Evolutionary conservation across 2,797 vertebrate genomes (phyloP).

Genomic region (Tenualosa ilisha): DNA sequence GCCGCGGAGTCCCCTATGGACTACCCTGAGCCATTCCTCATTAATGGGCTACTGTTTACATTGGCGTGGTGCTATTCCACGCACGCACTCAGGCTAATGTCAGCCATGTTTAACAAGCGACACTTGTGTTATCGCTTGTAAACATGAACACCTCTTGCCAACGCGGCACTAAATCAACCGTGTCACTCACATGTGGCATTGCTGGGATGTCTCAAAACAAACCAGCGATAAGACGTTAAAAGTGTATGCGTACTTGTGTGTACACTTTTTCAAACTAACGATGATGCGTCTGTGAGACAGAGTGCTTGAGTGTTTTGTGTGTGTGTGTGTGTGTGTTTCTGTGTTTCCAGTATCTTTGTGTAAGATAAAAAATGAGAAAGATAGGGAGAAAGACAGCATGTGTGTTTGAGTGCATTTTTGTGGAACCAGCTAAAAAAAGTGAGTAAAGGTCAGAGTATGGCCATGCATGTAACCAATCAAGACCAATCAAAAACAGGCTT

Average conservation of each 20-base stretch:
- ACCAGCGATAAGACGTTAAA: conserved; percentile 36
- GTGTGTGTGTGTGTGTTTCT: too few species aligned
- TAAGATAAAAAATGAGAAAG: too few species aligned
- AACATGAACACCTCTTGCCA: conserved; percentile 53
- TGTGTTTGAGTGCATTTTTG: too few species aligned
- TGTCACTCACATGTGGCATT: conserved; percentile 48
- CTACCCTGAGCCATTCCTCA: conserved; percentile 43
- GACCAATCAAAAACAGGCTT: too few species aligned
- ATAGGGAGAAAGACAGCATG: too few species aligned
- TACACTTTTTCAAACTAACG: not conserved
- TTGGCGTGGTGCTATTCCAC: conserved; percentile 63
- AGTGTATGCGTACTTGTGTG: not conserved
- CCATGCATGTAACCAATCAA: too few species aligned
- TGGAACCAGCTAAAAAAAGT: too few species aligned
- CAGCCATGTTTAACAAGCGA: conserved; percentile 65
- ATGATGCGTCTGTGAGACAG: not conserved
- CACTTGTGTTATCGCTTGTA: conserved; percentile 61
- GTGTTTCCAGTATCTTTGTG: too few species aligned
- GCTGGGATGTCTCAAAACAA: conserved; percentile 43
- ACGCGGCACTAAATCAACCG: conserved; percentile 56
- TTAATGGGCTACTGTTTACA: conserved; percentile 66
- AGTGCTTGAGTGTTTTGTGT: not conserved
- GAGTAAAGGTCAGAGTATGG: too few species aligned
- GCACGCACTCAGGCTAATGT: conserved; percentile 59
- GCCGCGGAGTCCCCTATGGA: conserved; percentile 3